Evolutionary conservation across 2,888 invertebrate genomes (phyloP), one percentile per base, ranked within the genome.

Genomic region (Melinaea menophilus): DNA sequence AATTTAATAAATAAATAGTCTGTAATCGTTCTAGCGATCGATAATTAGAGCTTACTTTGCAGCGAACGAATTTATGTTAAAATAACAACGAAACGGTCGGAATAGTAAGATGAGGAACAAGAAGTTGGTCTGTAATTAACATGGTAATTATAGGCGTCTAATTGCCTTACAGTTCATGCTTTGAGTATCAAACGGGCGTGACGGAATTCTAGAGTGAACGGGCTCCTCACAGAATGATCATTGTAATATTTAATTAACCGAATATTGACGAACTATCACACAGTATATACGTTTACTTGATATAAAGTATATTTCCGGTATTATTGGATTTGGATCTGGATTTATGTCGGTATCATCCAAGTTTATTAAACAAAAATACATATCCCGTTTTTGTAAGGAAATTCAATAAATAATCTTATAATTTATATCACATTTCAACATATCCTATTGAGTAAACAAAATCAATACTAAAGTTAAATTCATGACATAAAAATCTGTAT

Each of bases 91-190:
- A 76, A 81, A 79, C 81, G 80, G n/a, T n/a, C n/a, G n/a, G n/a
- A n/a, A n/a, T n/a, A n/a, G n/a, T n/a, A n/a, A n/a, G n/a, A n/a
- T 80, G 86, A 81, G 86, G 82, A 84, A 83, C 86, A 85, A 80
- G 86, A 84, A 80, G 84, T 78, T 74, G 81, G 85, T 79, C 84
- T 85, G 86, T 86, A 88, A 89, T 88, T 88, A 89, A 87, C 88
- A 86, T 86, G 80, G 86, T 86, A 87, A 89, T 89, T 88, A 88
- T 86, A 87, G 87, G 81, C 85, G 83, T 85, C 83, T 88, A 88
- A 88, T 88, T 88, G 87, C 84, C 82, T 82, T 80, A 81, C 81
- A 81, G 85, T 85, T 86, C 86, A 84, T 85, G 88, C 79, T 82
- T 85, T 80, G 83, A 86, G 85, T 86, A 84, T 84, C 85, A 85